Evolutionary conservation across 2,113 vertebrate genomes (phyloP).

Genomic region (Neotragus pygmaeus): DNA sequence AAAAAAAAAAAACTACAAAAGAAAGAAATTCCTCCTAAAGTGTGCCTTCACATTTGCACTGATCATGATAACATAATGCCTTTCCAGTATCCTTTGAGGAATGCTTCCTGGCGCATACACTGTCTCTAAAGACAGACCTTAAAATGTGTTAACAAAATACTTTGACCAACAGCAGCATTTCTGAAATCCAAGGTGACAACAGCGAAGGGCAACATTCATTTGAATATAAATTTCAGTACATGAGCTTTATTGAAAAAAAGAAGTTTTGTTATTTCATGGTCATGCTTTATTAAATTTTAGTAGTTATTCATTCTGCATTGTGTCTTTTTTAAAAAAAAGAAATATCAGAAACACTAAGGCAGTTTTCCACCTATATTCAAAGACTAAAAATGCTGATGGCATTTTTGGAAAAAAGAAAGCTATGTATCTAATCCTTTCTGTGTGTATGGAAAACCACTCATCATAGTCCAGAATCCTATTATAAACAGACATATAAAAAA

Average conservation of each 20-base stretch:
- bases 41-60: not conserved
- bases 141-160: not conserved
- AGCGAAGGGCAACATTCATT: not conserved
- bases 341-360: not conserved
- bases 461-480: conserved; percentile 14
- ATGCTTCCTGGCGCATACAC: not conserved
- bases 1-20: not conserved
- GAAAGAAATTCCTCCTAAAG: not conserved
- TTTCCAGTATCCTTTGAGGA: not conserved
- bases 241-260: not conserved
- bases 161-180: not conserved
- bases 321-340: not conserved
- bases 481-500: conserved; percentile 5
- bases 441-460: conserved; percentile 8
- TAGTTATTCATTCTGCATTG: conserved; percentile 1
- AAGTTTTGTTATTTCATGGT: not conserved
- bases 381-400: not conserved
- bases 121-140: not conserved
- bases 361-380: conserved; percentile 4
- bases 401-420: conserved; percentile 30
- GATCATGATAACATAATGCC: not conserved
- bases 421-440: conserved; percentile 26
- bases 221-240: not conserved
- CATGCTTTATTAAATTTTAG: not conserved
- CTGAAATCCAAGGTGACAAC: not conserved